A percentile compares a stretch with the other conserved stretches of the same genome.
These are phyloP conservation scores for Calameuta filiformis DNA, from an alignment of 2,888 invertebrate species.

Conservation along the genomic window DNA sequence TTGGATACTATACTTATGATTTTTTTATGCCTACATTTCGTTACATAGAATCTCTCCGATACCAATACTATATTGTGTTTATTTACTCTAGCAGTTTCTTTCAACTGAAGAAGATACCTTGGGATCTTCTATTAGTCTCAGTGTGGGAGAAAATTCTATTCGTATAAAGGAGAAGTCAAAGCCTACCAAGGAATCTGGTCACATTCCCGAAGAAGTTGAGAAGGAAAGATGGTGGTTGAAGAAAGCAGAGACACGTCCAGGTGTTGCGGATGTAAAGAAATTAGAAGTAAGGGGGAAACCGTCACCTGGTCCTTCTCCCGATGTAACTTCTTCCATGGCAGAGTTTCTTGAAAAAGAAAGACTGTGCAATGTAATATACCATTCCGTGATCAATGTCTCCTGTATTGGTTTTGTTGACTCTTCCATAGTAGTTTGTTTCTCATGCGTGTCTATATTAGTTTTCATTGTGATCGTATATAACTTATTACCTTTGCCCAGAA, in stretches of 20 bases:
- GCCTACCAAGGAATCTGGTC: conserved; percentile 16
- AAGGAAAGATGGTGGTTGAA: conserved; percentile 54
- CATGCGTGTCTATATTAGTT: background rate
- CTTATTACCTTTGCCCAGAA: background rate
- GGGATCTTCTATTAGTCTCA: conserved; percentile 54
- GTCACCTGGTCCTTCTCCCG: conserved; percentile 43
- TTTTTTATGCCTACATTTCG: background rate
- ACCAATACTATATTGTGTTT: background rate
- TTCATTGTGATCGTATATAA: background rate
- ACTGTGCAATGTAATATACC: conserved; percentile 53
- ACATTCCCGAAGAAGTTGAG: background rate
- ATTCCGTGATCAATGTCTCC: background rate
- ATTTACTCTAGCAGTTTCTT: conserved; percentile 20
- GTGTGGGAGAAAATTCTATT: conserved; percentile 52
- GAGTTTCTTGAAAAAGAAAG: conserved; percentile 59
- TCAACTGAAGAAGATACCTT: conserved; percentile 44
- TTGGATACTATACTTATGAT: background rate
- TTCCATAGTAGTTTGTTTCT: background rate
- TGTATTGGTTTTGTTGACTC: background rate
- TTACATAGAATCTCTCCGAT: background rate
- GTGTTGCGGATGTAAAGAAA: conserved; percentile 33
- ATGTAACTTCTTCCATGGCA: conserved; percentile 57
- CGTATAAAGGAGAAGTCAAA: conserved; percentile 49
- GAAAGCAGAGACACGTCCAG: conserved; percentile 44
- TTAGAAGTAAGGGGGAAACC: conserved; percentile 26